A percentile compares a stretch with the other conserved stretches of the same genome.
Conservation (phyloP, 2,888 invertebrate species). For the Hoplodrina blanda region DNA sequence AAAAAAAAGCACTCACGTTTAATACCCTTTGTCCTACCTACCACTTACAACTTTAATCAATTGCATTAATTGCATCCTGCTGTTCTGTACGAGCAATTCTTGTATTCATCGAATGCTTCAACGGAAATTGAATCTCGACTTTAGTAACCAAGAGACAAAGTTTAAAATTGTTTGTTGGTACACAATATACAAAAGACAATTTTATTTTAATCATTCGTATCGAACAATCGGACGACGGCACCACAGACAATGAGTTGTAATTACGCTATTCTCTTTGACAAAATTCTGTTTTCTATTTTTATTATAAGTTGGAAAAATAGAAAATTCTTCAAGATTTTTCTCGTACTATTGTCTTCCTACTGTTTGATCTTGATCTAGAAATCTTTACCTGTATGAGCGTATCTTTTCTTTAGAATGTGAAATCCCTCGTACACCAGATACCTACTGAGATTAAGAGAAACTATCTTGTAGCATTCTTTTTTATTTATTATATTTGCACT, state of each 20-base stretch:
- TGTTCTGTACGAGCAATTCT: constrained; percentile 63
- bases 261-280: constrained; percentile 76
- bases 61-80: constrained; percentile 77
- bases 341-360: background rate
- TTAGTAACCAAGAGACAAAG: background rate
- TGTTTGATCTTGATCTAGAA: constrained; percentile 9
- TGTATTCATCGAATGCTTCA: constrained; percentile 46
- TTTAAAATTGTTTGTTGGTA: constrained; percentile 29
- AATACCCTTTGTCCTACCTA: constrained; percentile 51
- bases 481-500: too few relatives aligned
- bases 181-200: constrained; percentile 67
- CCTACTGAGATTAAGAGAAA: background rate
- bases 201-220: constrained; percentile 80
- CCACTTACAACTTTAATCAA: constrained; percentile 76
- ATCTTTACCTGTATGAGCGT: background rate
- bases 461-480: background rate
- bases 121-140: constrained; percentile 16
- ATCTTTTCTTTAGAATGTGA: background rate
- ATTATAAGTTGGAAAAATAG: constrained; percentile 13
- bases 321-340: constrained; percentile 14
- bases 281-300: constrained; percentile 60
- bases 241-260: constrained; percentile 80
- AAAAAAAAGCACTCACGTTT: constrained; percentile 48
- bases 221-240: constrained; percentile 75
- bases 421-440: background rate